Base-by-base conservation (phyloP, 2,888 invertebrate genomes). In the Hanleya hanleyi region DNA sequence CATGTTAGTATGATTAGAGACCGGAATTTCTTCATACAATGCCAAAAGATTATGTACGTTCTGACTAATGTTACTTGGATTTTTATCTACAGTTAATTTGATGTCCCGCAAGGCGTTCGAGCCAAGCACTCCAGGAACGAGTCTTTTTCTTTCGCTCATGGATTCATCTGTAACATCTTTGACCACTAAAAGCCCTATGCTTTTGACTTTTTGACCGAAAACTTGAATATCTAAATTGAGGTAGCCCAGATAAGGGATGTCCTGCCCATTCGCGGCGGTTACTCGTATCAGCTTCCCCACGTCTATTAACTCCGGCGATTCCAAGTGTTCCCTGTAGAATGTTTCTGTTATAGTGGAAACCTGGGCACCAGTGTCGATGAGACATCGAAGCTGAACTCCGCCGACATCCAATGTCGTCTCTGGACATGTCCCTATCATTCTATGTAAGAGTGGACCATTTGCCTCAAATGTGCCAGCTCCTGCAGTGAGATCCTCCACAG, bases 211-310 rank as follows among this genome's bases (percentile, higher is more conserved):
- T 4, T 50, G 41, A 18, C 66, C 62, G 26, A 51, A 69, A 65
- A 73, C 32, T 33, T 15, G 22, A 18, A 73, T n/a, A 26, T 70
- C 62, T 29, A 65, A 36, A 22, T 69, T 51, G 5, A 69, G 29
- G 50, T 65, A 73, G 47, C 71, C 71, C 18, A 68, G 18, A 49
- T 57, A 68, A 29, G 68, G 68, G 41, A 71, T 69, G 18, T 64
- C 62, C 64, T 15, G 18, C 1, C 69, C 69, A 72, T 73, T 73
- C 12, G 73, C 49, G 7, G 69, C 51, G 15, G 36, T 38, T 18
- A 67, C 35, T 36, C 50, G 36, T 41, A 71, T 61, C 50, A 33
- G 47, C 15, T 4, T 6, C 15, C 35, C 29, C 22, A 67, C 26
- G 26, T 67, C 71, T 32, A 33, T 15, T 35, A 49, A 37, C 2